Evolutionary conservation across 30 jellyfish, hydroid and myxozoan genomes (phyloP).

Genomic region (Cassiopea xamachana): DNA sequence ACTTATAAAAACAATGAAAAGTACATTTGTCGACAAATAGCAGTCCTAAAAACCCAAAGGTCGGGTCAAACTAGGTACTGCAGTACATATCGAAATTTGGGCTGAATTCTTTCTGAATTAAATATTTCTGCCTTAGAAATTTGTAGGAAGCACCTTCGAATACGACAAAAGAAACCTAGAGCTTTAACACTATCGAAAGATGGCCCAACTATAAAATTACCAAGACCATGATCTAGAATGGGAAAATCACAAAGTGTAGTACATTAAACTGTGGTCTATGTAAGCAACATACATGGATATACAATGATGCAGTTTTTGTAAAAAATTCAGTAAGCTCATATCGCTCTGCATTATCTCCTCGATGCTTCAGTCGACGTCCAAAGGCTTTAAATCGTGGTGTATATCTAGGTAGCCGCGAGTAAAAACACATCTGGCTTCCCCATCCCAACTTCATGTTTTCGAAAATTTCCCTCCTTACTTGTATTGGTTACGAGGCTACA

Average conservation of each 20-base stretch:
- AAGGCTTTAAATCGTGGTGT: not conserved
- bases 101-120: too few species aligned
- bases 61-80: too few species aligned
- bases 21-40: too few species aligned
- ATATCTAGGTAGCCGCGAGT: not conserved
- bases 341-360: not conserved
- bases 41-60: too few species aligned
- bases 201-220: too few species aligned
- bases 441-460: not conserved
- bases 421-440: not conserved
- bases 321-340: not conserved
- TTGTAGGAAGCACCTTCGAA: too few species aligned
- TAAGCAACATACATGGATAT: constrained; percentile 19
- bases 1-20: too few species aligned
- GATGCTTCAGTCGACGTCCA: not conserved
- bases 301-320: constrained; percentile 35
- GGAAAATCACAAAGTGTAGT: not conserved
- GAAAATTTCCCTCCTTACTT: not conserved
- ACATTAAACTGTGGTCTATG: not conserved
- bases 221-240: not conserved
- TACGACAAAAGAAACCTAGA: too few species aligned
- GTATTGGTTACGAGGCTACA: not conserved
- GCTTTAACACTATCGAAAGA: too few species aligned
- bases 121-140: too few species aligned
- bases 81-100: too few species aligned